These are phyloP conservation scores for Carlito syrichta DNA, from an alignment of 2,113 vertebrate species.

Conservation along the genomic window DNA sequence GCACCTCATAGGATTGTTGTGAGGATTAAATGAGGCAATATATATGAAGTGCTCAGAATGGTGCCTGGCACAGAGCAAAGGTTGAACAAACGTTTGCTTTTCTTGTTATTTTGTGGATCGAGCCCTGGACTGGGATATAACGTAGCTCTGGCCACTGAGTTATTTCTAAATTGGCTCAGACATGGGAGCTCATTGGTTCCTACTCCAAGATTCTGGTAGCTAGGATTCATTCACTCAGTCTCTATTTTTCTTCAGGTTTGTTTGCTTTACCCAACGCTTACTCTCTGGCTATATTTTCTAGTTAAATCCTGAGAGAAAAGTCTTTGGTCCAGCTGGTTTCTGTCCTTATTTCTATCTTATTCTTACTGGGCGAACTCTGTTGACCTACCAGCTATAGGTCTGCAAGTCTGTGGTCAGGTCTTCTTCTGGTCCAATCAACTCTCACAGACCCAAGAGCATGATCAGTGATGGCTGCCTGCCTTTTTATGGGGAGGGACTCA, in stretches of 20 bases:
- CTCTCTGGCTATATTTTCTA: background rate
- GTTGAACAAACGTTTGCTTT: background rate
- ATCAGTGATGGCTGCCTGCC: background rate
- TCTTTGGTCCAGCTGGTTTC: background rate
- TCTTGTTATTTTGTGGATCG: background rate
- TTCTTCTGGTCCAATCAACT: background rate
- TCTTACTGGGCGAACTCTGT: background rate
- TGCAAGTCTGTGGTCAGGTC: rapidly evolving
- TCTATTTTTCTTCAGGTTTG: background rate
- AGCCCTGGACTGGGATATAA: background rate
- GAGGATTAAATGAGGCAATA: background rate
- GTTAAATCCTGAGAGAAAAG: background rate
- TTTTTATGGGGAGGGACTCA: rapidly evolving
- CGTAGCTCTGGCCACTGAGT: too few relatives aligned
- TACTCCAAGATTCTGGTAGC: background rate
- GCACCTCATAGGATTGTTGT: background rate
- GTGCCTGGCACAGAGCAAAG: background rate
- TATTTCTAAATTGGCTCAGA: background rate
- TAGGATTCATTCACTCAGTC: background rate
- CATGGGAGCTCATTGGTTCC: background rate
- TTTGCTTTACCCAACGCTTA: background rate
- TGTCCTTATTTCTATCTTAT: background rate
- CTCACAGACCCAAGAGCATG: rapidly evolving
- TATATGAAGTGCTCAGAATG: background rate
- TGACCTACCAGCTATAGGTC: background rate